Evolutionary conservation across 2,797 vertebrate species (phyloP).

Genomic region (Gymnoscopelus microlampas): DNA sequence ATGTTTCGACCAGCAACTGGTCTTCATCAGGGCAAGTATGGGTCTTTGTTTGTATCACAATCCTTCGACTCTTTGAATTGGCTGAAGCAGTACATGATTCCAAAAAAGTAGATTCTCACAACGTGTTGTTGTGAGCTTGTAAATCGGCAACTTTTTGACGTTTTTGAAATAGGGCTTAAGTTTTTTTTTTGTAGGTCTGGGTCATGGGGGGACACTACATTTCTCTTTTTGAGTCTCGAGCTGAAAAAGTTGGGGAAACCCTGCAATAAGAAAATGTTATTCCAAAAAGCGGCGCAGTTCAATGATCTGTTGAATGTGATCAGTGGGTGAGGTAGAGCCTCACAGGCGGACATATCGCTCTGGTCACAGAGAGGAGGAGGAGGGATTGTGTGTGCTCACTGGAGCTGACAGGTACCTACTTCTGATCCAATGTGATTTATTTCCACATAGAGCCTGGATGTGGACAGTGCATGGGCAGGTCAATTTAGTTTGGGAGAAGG

Average conservation of each 20-base stretch:
- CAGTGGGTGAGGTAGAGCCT: constrained; percentile 31
- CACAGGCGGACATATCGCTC: constrained; percentile 28
- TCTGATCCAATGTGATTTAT: constrained; percentile 76
- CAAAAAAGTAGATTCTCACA: constrained; percentile 2
- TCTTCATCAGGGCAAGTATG: too few relatives aligned
- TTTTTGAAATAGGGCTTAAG: too few relatives aligned
- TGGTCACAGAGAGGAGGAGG: constrained; percentile 32
- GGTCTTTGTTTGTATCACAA: too few relatives aligned
- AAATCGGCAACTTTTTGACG: too few relatives aligned
- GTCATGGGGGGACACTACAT: neutral
- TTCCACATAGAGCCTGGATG: constrained; percentile 50
- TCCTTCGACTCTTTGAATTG: too few relatives aligned
- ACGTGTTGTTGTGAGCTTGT: neutral
- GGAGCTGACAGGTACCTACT: constrained; percentile 66
- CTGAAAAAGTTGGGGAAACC: neutral
- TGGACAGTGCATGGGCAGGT: constrained; percentile 65
- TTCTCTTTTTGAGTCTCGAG: neutral
- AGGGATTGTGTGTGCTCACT: constrained; percentile 41
- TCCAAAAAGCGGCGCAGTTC: neutral
- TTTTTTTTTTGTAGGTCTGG: too few relatives aligned
- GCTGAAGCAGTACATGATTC: constrained; percentile 6
- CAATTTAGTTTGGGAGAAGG: constrained; percentile 69
- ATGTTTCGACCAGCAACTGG: too few relatives aligned
- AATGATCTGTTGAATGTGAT: constrained; percentile 41
- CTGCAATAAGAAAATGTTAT: too few relatives aligned